These are phyloP conservation scores for Mormyrus lacerda DNA, from an alignment of 2,113 vertebrate species.

Conservation along the genomic window DNA sequence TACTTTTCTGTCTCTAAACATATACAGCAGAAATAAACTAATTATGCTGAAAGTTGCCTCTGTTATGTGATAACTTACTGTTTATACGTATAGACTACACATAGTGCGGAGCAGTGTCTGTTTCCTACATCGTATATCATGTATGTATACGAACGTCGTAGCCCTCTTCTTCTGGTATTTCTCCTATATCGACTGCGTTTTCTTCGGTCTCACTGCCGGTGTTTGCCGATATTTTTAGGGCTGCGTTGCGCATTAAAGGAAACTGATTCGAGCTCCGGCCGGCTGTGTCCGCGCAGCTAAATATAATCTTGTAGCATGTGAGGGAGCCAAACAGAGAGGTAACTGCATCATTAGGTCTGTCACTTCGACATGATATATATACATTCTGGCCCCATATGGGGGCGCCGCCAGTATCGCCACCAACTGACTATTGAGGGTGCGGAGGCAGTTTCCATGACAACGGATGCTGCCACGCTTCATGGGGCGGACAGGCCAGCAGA, in stretches of 20 bases:
- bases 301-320: constrained; percentile 62
- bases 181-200: not conserved
- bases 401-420: constrained; percentile 43
- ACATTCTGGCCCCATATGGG: constrained; percentile 25
- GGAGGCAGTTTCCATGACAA: constrained; percentile 37
- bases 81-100: not conserved
- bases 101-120: not conserved
- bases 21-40: not conserved
- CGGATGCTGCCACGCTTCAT: constrained; percentile 30
- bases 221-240: constrained; percentile 33
- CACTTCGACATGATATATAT: constrained; percentile 22
- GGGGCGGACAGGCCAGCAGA: constrained; percentile 33
- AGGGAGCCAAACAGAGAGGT: constrained; percentile 59
- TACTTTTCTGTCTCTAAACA: not conserved
- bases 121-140: not conserved
- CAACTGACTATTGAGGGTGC: constrained; percentile 35
- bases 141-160: not conserved
- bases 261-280: constrained; percentile 43
- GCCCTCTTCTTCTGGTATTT: not conserved
- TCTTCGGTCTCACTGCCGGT: not conserved
- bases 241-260: constrained; percentile 43
- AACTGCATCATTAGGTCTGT: constrained; percentile 54
- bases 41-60: not conserved
- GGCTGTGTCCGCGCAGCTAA: constrained; percentile 47
- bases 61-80: not conserved